Conservation (phyloP, 2,797 vertebrate species). For the Simalia tracyae region DNA sequence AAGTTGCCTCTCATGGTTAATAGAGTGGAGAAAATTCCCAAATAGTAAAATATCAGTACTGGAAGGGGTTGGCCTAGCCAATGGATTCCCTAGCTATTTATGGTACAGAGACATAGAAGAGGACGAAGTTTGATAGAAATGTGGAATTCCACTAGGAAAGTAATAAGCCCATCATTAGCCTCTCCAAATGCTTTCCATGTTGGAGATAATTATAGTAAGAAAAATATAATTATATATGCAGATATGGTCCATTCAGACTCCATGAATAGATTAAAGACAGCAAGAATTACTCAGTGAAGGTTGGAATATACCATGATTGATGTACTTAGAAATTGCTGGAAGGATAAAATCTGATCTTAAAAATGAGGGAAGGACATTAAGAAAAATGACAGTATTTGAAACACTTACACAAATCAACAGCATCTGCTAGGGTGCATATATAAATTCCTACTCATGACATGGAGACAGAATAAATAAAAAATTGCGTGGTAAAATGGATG, state of each 20-base stretch:
- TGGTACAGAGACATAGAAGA: background rate
- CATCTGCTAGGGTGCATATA: background rate
- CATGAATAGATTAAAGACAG: background rate
- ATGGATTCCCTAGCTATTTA: background rate
- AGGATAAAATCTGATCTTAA: background rate
- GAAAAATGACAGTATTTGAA: background rate
- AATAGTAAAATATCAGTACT: background rate
- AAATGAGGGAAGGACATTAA: background rate
- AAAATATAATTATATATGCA: background rate
- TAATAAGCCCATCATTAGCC: background rate
- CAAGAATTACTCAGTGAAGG: background rate
- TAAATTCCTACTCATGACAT: background rate
- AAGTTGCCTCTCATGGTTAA: background rate
- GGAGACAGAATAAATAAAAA: background rate
- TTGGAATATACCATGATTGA: background rate
- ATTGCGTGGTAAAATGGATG: background rate
- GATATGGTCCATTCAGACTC: background rate
- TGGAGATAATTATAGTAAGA: background rate
- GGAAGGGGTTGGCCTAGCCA: background rate
- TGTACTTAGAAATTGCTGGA: background rate
- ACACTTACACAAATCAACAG: background rate
- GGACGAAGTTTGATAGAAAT: background rate
- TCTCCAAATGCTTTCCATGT: background rate
- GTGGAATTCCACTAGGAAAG: background rate
- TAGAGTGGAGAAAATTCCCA: background rate